Evolutionary conservation across 2,113 vertebrate species (phyloP).

Genomic region (Gasterosteus aculeatus): DNA sequence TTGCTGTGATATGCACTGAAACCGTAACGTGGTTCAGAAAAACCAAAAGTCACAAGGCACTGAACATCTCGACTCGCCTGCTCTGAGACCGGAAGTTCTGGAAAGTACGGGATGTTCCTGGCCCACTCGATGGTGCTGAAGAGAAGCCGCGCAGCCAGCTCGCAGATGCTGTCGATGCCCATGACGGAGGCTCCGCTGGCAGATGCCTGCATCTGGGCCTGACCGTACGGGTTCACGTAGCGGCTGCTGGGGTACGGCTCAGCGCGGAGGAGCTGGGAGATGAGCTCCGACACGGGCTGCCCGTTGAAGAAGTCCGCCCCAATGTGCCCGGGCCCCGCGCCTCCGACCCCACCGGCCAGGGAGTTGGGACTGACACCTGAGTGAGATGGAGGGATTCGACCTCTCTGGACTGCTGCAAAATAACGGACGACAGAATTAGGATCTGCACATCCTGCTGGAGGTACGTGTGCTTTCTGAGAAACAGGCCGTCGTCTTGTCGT

Average conservation of each 20-base stretch:
- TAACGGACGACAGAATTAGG: neutral
- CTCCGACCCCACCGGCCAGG: slow-evolving; percentile 66
- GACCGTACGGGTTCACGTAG: slow-evolving; percentile 85
- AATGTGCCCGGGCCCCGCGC: slow-evolving; percentile 60
- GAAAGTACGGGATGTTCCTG: slow-evolving; percentile 93
- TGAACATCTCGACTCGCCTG: slow-evolving; percentile 72
- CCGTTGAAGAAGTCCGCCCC: slow-evolving; percentile 88
- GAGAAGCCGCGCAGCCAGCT: slow-evolving; percentile 93
- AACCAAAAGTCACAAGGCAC: neutral
- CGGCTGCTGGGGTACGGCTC: slow-evolving; percentile 93
- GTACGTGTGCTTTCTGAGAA: neutral
- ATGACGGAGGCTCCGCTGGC: slow-evolving; percentile 79
- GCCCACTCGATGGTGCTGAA: slow-evolving; percentile 99
- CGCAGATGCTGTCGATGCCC: slow-evolving; percentile 98
- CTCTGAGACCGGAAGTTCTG: slow-evolving; percentile 91
- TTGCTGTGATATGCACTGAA: neutral
- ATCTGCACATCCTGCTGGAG: neutral
- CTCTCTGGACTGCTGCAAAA: slow-evolving; percentile 89
- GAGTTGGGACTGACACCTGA: slow-evolving; percentile 88
- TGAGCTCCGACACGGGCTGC: slow-evolving; percentile 92
- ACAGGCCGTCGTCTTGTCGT: neutral
- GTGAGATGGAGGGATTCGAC: slow-evolving; percentile 91
- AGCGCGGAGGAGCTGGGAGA: slow-evolving; percentile 91
- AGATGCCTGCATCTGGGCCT: slow-evolving; percentile 81
- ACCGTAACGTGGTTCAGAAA: neutral